Conservation (phyloP, 2,797 vertebrate genomes). For the Eidolon dupreanum region DNA sequence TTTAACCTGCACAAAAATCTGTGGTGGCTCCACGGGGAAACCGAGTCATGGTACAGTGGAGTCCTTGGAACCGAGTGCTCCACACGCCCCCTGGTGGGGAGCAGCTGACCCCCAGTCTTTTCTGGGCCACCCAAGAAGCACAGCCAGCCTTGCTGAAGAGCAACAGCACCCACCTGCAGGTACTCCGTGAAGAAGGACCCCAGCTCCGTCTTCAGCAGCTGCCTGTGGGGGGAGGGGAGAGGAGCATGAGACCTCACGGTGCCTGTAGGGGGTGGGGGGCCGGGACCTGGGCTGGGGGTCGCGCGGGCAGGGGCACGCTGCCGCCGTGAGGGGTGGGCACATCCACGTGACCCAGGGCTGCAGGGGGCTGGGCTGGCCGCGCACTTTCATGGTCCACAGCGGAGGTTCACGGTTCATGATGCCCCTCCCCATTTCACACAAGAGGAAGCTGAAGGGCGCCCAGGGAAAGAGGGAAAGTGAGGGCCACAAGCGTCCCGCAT, state of each 20-base stretch:
- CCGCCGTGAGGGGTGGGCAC: accelerated
- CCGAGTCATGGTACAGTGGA: accelerated
- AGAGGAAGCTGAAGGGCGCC: background rate
- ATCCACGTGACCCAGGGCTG: accelerated
- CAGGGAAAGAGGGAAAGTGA: background rate
- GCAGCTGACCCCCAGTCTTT: accelerated
- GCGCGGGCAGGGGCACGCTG: accelerated
- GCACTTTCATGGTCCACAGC: accelerated
- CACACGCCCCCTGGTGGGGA: accelerated
- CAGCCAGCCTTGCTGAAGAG: accelerated
- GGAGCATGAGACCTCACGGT: accelerated
- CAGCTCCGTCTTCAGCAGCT: slow-evolving; percentile 97
- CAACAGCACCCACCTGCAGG: slow-evolving; percentile 91
- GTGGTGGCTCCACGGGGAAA: accelerated
- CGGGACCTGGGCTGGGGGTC: too few relatives aligned
- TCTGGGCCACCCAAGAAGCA: background rate
- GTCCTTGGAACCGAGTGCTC: accelerated
- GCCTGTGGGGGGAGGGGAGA: slow-evolving; percentile 83
- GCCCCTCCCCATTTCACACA: accelerated
- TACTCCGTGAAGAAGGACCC: slow-evolving; percentile 98
- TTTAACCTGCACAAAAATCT: accelerated
- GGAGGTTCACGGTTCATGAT: background rate
- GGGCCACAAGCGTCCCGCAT: accelerated
- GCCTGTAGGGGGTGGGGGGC: accelerated
- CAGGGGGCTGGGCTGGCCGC: background rate